Base-by-base conservation (phyloP, 1,140 invertebrate genomes). In the Coenobita brevimanus region DNA sequence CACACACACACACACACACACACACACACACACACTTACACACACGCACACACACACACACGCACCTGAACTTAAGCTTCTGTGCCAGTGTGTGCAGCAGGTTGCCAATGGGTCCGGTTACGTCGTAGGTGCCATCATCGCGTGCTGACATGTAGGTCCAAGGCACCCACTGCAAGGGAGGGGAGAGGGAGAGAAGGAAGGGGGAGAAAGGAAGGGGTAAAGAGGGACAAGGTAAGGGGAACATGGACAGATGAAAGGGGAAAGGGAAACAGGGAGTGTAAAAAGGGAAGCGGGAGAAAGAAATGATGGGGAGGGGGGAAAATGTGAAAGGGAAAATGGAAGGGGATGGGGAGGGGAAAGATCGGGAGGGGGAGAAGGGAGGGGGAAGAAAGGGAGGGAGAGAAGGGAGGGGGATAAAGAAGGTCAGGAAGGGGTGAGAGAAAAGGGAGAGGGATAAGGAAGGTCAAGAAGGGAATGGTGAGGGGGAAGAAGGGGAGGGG, bases 81-180 rank as follows among this genome's bases (percentile, higher is more conserved):
- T 13, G 38, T 4, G 82, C 75, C 21, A 84, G 54, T 2, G 76
- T 13, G 43, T 84, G 13, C 15, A 84, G 69, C 21, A 84, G 62
- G 71, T 62, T 57, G 21, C 82, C 71, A 69, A 84, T 84, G 4
- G 82, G 82, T 10, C 82, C 82, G 13, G 17, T 54, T 21, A 84
- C 62, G 33, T 10, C 43, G 33, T 75, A 24, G 6, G 64, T 60
- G 1, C 54, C 50, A 10, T 84, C 69, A 15, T 64, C 30, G 1
- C 33, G 50, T 15, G 38, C 10, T 4, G 30, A 21, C 13, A 84
- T 69, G 46, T 60, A 54, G 0, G 71, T 84, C 33, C 62, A 84
- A 8, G 71, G 82, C 33, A 84, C 82, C 82, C 82, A 84, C 82
- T 84, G n/a, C n/a, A n/a, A n/a, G n/a, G n/a, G n/a, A n/a, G n/a